Evolutionary conservation across 2,113 vertebrate species (phyloP).

Genomic region (Pongo abelii): DNA sequence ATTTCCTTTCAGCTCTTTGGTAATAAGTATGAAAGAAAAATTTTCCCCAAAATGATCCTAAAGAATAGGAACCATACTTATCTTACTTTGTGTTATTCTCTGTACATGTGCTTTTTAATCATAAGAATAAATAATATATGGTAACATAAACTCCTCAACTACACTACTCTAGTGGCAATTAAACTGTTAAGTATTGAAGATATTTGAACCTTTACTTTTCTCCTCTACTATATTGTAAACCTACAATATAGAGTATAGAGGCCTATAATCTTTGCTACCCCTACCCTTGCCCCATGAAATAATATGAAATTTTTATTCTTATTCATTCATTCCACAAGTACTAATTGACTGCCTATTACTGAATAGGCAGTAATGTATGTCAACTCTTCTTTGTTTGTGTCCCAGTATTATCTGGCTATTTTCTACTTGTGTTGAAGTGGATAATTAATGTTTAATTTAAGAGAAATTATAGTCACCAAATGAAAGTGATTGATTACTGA

Average conservation of each 20-base stretch:
- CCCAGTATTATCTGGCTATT: constrained; percentile 39
- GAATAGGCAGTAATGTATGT: neutral
- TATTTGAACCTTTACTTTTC: constrained; percentile 17
- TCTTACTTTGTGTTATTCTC: neutral
- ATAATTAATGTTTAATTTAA: constrained; percentile 35
- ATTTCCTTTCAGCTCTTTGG: neutral
- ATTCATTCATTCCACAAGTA: neutral
- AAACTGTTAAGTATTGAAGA: neutral
- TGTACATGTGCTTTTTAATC: neutral
- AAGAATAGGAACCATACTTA: neutral
- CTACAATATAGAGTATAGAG: neutral
- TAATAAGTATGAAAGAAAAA: neutral
- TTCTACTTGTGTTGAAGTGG: constrained; percentile 2
- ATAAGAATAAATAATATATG: neutral
- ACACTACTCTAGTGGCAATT: neutral
- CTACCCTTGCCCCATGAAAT: neutral
- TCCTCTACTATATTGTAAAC: neutral
- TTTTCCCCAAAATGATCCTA: constrained; percentile 1
- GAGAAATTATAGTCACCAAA: constrained; percentile 6
- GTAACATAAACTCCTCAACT: neutral
- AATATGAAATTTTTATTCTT: constrained; percentile 19
- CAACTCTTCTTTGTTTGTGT: neutral
- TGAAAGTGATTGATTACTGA: neutral
- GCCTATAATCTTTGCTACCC: neutral
- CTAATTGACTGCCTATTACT: neutral